Evolutionary conservation across 2,797 vertebrate genomes (phyloP).

Genomic region (Smutsia gigantea): DNA sequence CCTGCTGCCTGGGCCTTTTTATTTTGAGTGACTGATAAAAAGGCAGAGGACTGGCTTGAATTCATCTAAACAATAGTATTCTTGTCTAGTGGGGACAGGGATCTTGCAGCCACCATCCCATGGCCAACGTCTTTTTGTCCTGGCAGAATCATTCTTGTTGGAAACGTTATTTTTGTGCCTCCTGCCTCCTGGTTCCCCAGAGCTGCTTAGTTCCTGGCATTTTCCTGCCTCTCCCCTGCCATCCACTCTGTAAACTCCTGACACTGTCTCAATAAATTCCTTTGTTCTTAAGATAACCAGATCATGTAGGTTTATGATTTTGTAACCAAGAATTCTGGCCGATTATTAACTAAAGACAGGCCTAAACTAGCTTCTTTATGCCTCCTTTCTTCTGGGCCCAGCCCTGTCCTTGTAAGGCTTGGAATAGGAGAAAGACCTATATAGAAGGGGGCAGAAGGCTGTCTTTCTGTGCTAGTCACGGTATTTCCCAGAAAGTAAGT

Average conservation of each 20-base stretch:
- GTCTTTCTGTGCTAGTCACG: background rate
- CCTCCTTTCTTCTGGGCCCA: background rate
- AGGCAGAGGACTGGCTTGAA: background rate
- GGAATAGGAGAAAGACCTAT: background rate
- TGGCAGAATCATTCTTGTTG: background rate
- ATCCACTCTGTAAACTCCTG: background rate
- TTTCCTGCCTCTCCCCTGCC: background rate
- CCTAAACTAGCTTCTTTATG: background rate
- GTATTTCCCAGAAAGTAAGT: background rate
- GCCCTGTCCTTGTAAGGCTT: background rate
- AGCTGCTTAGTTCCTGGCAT: background rate
- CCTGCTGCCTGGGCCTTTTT: background rate
- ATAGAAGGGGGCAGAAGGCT: background rate
- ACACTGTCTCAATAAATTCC: background rate
- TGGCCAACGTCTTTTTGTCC: background rate
- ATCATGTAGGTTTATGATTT: background rate
- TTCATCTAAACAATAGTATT: background rate
- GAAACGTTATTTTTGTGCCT: background rate
- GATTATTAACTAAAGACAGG: background rate
- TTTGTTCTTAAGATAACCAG: background rate
- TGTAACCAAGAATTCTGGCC: background rate
- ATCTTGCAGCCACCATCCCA: background rate
- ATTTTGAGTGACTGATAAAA: background rate
- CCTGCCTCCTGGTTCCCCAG: background rate
- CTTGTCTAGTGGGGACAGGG: background rate